phyloP scores from a whole-genome alignment of 1,140 invertebrate genomes.

The Caenorhabditis latens region DNA sequence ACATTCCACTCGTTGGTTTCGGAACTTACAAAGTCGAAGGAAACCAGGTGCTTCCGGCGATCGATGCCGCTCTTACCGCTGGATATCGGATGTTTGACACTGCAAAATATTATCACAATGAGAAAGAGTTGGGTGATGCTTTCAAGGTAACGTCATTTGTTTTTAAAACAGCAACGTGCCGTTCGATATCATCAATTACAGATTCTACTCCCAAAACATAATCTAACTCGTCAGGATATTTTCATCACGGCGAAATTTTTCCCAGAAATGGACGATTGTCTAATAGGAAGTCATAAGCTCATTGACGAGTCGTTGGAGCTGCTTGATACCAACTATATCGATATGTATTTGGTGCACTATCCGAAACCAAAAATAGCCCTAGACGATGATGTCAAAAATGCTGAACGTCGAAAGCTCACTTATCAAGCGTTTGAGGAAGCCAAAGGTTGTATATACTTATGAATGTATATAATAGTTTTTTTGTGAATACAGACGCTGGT shows the following conservation, averaged over 20 bases:
- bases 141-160: slow-evolving; percentile 30
- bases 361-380: slow-evolving; percentile 68
- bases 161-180: neutral
- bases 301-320: slow-evolving; percentile 64
- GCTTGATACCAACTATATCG: slow-evolving; percentile 65
- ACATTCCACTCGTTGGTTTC: slow-evolving; percentile 67
- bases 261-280: slow-evolving; percentile 46
- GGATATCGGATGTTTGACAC: slow-evolving; percentile 70
- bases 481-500: slow-evolving; percentile 65
- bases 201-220: slow-evolving; percentile 61
- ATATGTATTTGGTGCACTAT: slow-evolving; percentile 70
- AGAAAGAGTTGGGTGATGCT: slow-evolving; percentile 67
- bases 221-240: slow-evolving; percentile 61
- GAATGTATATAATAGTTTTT: neutral
- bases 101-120: slow-evolving; percentile 68
- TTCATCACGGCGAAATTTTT: slow-evolving; percentile 67
- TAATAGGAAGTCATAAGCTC: slow-evolving; percentile 40
- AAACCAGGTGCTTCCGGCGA: slow-evolving; percentile 53
- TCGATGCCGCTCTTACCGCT: slow-evolving; percentile 65
- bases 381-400: slow-evolving; percentile 69
- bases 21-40: slow-evolving; percentile 68
- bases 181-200: neutral
- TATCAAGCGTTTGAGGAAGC: slow-evolving; percentile 72
- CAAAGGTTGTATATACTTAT: slow-evolving; percentile 60
- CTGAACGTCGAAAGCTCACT: slow-evolving; percentile 62